These are phyloP conservation scores for Papilio xuthus DNA, from an alignment of 1,140 invertebrate genomes.

Conservation along the genomic window DNA sequence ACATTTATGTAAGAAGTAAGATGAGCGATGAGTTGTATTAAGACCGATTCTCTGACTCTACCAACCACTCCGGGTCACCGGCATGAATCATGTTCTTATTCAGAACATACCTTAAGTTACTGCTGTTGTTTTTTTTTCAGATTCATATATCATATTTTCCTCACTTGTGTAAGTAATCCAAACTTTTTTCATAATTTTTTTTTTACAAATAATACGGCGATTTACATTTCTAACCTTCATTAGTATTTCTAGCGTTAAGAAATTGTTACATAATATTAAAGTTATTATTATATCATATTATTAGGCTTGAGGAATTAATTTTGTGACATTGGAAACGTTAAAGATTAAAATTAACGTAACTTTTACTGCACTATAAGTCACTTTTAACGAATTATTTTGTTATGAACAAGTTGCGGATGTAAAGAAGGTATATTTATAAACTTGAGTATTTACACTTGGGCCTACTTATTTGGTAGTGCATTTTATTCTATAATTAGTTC, in stretches of 20 bases:
- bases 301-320: neutral
- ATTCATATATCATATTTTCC: too few species aligned
- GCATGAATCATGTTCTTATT: too few species aligned
- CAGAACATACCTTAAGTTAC: too few species aligned
- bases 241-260: neutral
- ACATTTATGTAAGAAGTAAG: too few species aligned
- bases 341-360: neutral
- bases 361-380: neutral
- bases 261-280: neutral
- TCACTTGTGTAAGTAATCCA: too few species aligned
- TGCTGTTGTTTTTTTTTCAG: too few species aligned
- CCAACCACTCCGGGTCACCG: too few species aligned
- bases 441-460: neutral
- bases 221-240: neutral
- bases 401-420: neutral
- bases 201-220: neutral
- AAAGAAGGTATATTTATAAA: neutral
- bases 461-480: neutral
- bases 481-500: conserved; percentile 4
- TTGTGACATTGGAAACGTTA: conserved; percentile 1
- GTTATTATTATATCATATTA: neutral
- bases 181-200: too few species aligned
- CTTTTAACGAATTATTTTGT: neutral
- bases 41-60: too few species aligned
- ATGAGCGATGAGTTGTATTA: too few species aligned